Evolutionary conservation across 2,113 vertebrate genomes (phyloP).

Genomic region (Hymenochirus boettgeri): DNA sequence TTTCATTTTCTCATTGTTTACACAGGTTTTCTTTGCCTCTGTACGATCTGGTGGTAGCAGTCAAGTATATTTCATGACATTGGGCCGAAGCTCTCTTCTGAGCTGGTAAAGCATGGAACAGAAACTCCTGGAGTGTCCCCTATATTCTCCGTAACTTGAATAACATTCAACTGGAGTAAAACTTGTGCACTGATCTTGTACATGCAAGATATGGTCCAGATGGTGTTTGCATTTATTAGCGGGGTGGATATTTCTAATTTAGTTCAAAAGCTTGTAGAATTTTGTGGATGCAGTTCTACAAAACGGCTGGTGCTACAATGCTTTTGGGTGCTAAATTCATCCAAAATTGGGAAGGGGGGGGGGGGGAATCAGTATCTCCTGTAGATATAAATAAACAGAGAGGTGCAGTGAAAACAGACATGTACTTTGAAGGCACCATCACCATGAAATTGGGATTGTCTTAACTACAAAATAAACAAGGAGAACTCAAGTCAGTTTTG

Average conservation of each 20-base stretch:
- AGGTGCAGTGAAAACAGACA: neutral
- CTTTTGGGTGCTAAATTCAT: slow-evolving; percentile 32
- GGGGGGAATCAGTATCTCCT: neutral
- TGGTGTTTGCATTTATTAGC: slow-evolving; percentile 53
- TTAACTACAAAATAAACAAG: slow-evolving; percentile 20
- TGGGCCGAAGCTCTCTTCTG: slow-evolving; percentile 95
- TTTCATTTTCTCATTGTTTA: slow-evolving; percentile 25
- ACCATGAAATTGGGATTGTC: slow-evolving; percentile 4
- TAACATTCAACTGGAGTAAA: slow-evolving; percentile 68
- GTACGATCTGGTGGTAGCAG: slow-evolving; percentile 95
- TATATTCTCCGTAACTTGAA: slow-evolving; percentile 59
- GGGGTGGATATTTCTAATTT: slow-evolving; percentile 56
- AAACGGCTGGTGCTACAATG: slow-evolving; percentile 70
- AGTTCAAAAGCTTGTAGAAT: slow-evolving; percentile 43
- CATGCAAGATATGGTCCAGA: slow-evolving; percentile 52
- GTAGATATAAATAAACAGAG: slow-evolving; percentile 8
- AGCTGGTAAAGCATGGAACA: slow-evolving; percentile 84
- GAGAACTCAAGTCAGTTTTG: slow-evolving; percentile 26
- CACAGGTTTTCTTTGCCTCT: slow-evolving; percentile 94
- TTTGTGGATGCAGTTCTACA: slow-evolving; percentile 50
- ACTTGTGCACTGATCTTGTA: slow-evolving; percentile 59
- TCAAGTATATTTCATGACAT: slow-evolving; percentile 98
- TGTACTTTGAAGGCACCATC: slow-evolving; percentile 21
- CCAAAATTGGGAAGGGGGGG: slow-evolving; percentile 9
- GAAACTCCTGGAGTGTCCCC: slow-evolving; percentile 53